phyloP scores from a whole-genome alignment of 2,113 vertebrate species.

The Megaptera novaeangliae region DNA sequence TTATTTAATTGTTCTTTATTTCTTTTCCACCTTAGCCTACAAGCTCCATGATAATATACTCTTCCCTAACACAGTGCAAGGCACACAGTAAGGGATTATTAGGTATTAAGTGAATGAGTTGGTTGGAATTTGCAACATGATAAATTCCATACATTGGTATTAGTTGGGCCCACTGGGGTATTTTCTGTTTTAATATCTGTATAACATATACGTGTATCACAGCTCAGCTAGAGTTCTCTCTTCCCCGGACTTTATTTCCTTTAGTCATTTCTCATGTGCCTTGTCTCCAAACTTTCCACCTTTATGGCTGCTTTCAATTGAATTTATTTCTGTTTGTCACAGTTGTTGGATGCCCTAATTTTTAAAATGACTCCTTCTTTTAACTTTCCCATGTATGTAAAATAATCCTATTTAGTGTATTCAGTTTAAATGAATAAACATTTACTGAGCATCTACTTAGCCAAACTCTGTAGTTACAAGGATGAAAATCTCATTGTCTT shows the following conservation, averaged over 20 bases:
- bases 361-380: background rate
- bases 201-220: background rate
- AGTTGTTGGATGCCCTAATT: background rate
- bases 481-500: background rate
- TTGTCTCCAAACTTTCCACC: background rate
- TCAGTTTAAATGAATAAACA: background rate
- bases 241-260: background rate
- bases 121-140: background rate
- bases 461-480: background rate
- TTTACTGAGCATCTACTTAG: background rate
- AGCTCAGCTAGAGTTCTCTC: background rate
- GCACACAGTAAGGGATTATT: background rate
- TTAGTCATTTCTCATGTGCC: background rate
- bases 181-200: background rate
- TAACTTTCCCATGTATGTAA: background rate
- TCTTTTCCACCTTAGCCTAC: background rate
- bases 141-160: background rate
- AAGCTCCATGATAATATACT: background rate
- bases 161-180: background rate
- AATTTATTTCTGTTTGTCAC: background rate
- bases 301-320: background rate
- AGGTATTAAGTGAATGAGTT: background rate
- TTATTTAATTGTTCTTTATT: background rate
- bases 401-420: background rate
- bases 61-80: background rate